Conservation (phyloP, 2,797 vertebrate genomes). For the Dallia pectoralis region DNA sequence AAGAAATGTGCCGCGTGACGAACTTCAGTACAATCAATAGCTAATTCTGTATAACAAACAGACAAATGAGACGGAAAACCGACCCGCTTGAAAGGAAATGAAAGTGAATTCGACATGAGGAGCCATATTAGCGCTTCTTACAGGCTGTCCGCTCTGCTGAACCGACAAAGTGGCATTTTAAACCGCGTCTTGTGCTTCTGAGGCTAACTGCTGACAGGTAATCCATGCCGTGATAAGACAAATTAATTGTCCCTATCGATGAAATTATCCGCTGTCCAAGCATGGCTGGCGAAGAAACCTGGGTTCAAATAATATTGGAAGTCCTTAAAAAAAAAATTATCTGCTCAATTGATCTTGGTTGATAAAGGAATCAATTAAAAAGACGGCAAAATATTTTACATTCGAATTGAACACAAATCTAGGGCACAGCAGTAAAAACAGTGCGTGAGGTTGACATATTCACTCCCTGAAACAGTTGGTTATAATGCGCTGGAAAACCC, state of each 20-base stretch:
- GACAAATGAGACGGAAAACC: constrained; percentile 41
- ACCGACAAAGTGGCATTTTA: constrained; percentile 25
- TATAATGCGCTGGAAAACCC: constrained; percentile 15
- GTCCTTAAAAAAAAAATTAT: not conserved
- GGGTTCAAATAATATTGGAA: not conserved
- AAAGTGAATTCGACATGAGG: constrained; percentile 32
- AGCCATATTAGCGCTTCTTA: constrained; percentile 25
- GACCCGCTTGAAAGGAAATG: constrained; percentile 28
- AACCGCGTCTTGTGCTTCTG: constrained; percentile 13
- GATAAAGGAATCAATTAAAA: not conserved
- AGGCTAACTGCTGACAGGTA: constrained; percentile 40
- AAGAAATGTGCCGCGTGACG: not conserved
- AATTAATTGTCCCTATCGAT: constrained; percentile 42
- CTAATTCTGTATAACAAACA: constrained; percentile 30
- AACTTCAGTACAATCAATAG: constrained; percentile 14
- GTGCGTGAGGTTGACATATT: not conserved
- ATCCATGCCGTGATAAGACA: constrained; percentile 44
- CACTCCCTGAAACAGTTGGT: constrained; percentile 3
- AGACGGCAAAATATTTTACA: not conserved
- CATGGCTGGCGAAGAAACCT: not conserved
- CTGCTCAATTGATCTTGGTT: not conserved
- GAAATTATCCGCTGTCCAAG: constrained; percentile 17
- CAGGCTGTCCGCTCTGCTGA: constrained; percentile 8
- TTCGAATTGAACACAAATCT: not conserved
- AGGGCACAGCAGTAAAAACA: not conserved